phyloP scores from a whole-genome alignment of 2,888 invertebrate species.

The Ectemnius lituratus region DNA sequence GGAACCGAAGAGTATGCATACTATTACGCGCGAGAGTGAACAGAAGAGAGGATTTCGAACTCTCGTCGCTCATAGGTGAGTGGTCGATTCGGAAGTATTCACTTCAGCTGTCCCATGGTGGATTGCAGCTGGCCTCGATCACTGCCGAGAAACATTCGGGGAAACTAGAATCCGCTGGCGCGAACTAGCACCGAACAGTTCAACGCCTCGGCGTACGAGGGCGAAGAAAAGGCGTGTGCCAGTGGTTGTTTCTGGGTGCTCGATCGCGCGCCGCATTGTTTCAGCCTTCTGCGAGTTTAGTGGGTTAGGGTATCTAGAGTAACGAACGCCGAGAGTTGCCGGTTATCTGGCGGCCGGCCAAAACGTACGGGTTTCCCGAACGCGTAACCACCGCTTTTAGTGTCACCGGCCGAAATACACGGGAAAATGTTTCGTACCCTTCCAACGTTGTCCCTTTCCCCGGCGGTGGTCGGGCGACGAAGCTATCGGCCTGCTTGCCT shows the following conservation, averaged over 20 bases:
- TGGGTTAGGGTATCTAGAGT: slow-evolving; percentile 45
- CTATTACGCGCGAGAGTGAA: not conserved
- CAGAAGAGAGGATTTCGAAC: not conserved
- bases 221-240: slow-evolving; percentile 3
- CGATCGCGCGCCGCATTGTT: slow-evolving; percentile 6
- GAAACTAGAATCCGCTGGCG: not conserved
- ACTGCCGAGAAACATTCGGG: not conserved
- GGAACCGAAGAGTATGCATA: not conserved
- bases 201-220: not conserved
- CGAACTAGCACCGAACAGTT: not conserved
- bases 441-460: not conserved
- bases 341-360: slow-evolving; percentile 64
- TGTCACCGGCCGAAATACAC: slow-evolving; percentile 61
- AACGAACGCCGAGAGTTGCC: slow-evolving; percentile 45
- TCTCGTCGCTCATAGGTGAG: not conserved
- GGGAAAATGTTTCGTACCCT: slow-evolving; percentile 11
- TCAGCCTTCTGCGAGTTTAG: slow-evolving; percentile 7
- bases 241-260: not conserved
- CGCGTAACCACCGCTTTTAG: slow-evolving; percentile 69
- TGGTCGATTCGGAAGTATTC: not conserved
- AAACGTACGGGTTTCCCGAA: slow-evolving; percentile 64
- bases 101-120: not conserved
- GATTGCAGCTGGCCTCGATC: not conserved
- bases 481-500: not conserved
- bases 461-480: not conserved